Percentiles rank a stretch among this genome's conserved stretches.
Conservation (phyloP, 2,113 vertebrate species). For the Triplophysa rosa region DNA sequence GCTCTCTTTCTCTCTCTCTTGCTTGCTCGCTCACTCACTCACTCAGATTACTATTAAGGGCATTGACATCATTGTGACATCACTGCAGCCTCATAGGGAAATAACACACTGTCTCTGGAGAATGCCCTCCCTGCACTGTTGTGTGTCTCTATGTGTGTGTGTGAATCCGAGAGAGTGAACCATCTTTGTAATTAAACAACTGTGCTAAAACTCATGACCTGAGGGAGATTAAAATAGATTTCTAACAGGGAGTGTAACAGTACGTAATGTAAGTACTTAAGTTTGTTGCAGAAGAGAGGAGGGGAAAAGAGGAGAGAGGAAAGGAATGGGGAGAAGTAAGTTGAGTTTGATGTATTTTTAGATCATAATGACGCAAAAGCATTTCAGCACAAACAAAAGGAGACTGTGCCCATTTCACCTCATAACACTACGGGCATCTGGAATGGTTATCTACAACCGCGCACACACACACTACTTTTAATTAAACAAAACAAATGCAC, state of each 20-base stretch:
- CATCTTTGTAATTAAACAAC: background rate
- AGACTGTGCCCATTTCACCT: conserved; percentile 65
- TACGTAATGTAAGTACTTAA: background rate
- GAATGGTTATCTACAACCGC: conserved; percentile 13
- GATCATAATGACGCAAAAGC: conserved; percentile 71
- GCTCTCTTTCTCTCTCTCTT: conserved; percentile 22
- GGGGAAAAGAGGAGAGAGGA: conserved; percentile 53
- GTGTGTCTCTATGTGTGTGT: conserved; percentile 23
- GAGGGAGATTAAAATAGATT: background rate
- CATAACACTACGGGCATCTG: conserved; percentile 30
- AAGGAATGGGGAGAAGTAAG: background rate
- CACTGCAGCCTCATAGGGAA: conserved; percentile 83
- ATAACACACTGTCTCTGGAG: conserved; percentile 73
- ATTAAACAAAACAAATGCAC: background rate
- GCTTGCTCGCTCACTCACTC: conserved; percentile 46
- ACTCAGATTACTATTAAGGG: conserved; percentile 81
- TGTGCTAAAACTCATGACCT: background rate
- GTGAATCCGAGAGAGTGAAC: background rate
- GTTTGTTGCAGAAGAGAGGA: conserved; percentile 49
- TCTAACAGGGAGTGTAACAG: background rate
- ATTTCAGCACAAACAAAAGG: conserved; percentile 71
- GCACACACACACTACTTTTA: conserved; percentile 6
- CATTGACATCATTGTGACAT: conserved; percentile 95
- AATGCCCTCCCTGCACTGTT: conserved; percentile 46
- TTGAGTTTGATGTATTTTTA: conserved; percentile 69